Evolutionary conservation across 1,140 invertebrate genomes (phyloP), one percentile per base, ranked within the genome.

Genomic region (Yoshiicerus persimilis): DNA sequence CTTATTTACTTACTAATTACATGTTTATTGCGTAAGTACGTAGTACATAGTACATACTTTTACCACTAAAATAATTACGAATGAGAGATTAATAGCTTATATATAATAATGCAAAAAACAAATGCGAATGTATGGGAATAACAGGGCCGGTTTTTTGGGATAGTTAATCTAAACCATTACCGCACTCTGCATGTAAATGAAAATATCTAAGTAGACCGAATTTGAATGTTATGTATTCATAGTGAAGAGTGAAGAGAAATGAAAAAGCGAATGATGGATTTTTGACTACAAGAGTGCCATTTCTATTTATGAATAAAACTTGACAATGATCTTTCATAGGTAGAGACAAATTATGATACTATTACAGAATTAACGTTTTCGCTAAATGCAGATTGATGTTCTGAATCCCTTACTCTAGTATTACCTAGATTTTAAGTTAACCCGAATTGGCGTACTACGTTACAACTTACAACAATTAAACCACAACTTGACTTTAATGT

Each of bases 291-390:
- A 80, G 75, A 80, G 75, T 80, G 75, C 75, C 75, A 80, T 80
- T 80, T 80, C 75, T 80, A 80, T 80, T 80, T 80, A 80, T 80
- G 75, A 80, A 80, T 70, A 80, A 80, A 80, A 80, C 75, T 80
- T 80, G 75, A 80, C 30, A 80, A 80, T 80, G 75, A 80, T 80
- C 75, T 80, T 80, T 80, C 75, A 80, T 36, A 38, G 30, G 23
- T 80, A 80, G 75, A 23, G 20, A 80, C 2, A 80, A 23, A 80
- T 77, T 11, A 36, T 36, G 36, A 77, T 36, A 5, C 20, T 77
- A 80, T 8, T 27, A 27, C 6, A 70, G 13, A 11, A 30, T 70
- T n/a, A 80, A 36, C 75, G 34, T 80, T 34, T 70, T 16, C 64
- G 64, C 27, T 70, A 27, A 13, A 3, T 70, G 47, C 27, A 70